Evolutionary conservation across 1,140 invertebrate species (phyloP).

Genomic region (Asbolus verrucosus): DNA sequence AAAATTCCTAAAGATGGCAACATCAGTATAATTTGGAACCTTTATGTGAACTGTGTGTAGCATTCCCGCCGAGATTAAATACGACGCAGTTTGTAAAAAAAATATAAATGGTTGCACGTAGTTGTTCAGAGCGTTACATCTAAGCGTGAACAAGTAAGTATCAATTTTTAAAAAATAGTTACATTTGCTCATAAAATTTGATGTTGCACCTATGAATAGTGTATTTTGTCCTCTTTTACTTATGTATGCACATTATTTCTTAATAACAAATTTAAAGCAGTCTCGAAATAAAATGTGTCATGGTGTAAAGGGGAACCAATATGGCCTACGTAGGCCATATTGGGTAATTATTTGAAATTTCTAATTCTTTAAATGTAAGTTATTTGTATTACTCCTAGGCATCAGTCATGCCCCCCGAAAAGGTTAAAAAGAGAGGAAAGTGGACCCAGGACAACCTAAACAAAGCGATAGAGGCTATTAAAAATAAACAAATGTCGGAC

Average conservation of each 20-base stretch:
- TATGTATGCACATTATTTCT: neutral
- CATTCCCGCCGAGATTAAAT: neutral
- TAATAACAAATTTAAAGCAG: neutral
- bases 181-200: too few species aligned
- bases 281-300: neutral
- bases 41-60: neutral
- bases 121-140: too few species aligned
- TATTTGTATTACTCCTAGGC: neutral
- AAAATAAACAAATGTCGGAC: neutral
- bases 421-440: neutral
- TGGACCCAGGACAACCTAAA: conserved; percentile 12
- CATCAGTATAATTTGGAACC: neutral
- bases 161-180: too few species aligned
- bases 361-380: neutral
- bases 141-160: too few species aligned
- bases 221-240: neutral
- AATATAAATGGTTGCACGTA: too few species aligned
- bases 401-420: neutral
- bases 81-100: too few species aligned
- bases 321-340: conserved; percentile 1
- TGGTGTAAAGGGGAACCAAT: neutral
- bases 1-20: neutral
- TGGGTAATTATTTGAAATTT: neutral
- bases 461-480: neutral
- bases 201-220: too few species aligned